Conservation (phyloP, 2,797 vertebrate genomes). For the Tangara arthus region DNA sequence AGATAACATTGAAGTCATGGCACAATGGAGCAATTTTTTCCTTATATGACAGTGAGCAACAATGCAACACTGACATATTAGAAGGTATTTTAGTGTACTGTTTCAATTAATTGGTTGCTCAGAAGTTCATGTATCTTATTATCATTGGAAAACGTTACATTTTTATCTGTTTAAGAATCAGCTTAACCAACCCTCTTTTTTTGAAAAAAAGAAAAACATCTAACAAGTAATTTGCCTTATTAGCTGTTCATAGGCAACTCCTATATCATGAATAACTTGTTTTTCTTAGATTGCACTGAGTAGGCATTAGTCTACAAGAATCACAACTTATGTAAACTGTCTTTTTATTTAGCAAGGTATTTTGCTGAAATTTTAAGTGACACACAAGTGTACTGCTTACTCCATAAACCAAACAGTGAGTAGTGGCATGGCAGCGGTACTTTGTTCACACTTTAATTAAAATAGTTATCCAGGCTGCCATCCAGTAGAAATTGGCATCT, state of each 20-base stretch:
- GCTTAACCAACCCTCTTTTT: neutral
- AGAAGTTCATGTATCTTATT: neutral
- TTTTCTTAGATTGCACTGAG: neutral
- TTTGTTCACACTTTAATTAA: neutral
- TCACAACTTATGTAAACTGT: neutral
- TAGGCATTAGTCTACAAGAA: neutral
- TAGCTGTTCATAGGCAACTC: neutral
- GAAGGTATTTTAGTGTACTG: neutral
- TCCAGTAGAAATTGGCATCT: neutral
- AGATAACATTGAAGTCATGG: neutral
- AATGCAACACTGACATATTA: neutral
- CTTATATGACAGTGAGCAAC: neutral
- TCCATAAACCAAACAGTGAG: neutral
- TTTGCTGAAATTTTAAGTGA: neutral
- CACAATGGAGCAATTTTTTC: neutral
- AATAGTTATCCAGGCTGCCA: neutral
- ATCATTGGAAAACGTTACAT: neutral
- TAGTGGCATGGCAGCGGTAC: neutral
- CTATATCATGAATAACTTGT: neutral
- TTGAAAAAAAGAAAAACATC: neutral
- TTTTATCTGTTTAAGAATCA: neutral
- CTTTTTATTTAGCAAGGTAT: neutral
- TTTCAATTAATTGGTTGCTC: neutral
- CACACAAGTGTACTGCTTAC: neutral
- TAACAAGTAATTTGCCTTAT: neutral